Base-by-base conservation (phyloP, 2,113 vertebrate genomes). In the Mixornis gularis region DNA sequence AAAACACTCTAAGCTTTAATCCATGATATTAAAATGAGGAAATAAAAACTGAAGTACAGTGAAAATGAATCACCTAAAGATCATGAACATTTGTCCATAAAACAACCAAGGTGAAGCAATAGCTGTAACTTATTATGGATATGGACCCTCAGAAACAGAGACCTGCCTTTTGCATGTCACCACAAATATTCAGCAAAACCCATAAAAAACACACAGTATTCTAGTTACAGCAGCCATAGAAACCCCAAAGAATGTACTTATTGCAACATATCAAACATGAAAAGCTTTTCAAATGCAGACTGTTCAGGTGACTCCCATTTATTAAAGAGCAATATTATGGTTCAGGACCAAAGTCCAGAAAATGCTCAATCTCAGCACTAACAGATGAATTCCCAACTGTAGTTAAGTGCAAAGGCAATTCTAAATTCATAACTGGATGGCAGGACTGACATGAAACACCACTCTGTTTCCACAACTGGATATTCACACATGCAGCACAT, bases 201-300 rank as follows among this genome's bases (percentile, higher is more conserved):
- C 76, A 63, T 0, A 41, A 74, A 41, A 77, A 73, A 13, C 27
- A 32, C 2, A 34, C 52, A 51, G 40, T 59, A 63, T 13, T 82
- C 70, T 27, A 25, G 40, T 59, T 70, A 2, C 13, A 76, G 65
- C 44, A 79, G 80, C 14, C 73, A 60, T 1, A 62, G 34, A 76
- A 79, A 85, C 64, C 27, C 76, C 76, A 40, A 40, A 59, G 71
- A 63, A 92, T 9, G 41, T 69, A 38, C 44, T 83, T 79, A 72
- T 51, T 64, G 81, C 81, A 90, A 93, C 41, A 81, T 63, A 79
- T 32, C 46, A 77, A 41, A 85, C 83, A 90, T 43, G 68, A 55
- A 87, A 94, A 96, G 83, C 88, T 97, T 97, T 97, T 98, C 97
- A 98, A 97, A 98, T 98, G 97, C 97, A 97, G 97, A 97, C 97